Conservation (phyloP, 2,113 vertebrate species). For the Tachuris rubrigastra region DNA sequence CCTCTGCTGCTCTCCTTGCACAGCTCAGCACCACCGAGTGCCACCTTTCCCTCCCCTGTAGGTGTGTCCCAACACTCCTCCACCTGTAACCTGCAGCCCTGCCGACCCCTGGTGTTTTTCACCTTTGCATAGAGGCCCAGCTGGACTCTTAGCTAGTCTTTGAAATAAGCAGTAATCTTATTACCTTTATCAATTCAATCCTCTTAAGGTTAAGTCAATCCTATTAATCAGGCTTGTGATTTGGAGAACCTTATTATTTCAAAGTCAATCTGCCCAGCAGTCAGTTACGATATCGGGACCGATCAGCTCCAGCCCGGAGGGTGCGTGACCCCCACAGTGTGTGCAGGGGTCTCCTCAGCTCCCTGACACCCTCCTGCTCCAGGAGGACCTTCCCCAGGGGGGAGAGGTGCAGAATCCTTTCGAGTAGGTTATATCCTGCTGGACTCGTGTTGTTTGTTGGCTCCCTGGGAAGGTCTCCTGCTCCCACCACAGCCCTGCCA, state of each 20-base stretch:
- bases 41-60: fast-evolving
- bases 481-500: not conserved
- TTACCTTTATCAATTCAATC: constrained; percentile 65
- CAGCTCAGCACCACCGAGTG: not conserved
- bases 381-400: not conserved
- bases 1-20: fast-evolving
- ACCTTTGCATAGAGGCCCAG: not conserved
- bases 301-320: not conserved
- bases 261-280: constrained; percentile 9
- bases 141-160: constrained; percentile 2
- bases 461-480: not conserved
- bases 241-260: constrained; percentile 46
- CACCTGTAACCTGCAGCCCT: not conserved
- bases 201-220: constrained; percentile 66
- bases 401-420: not conserved
- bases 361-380: not conserved
- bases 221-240: constrained; percentile 55
- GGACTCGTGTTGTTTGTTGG: not conserved
- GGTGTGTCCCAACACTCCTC: not conserved
- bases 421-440: fast-evolving
- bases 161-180: constrained; percentile 46
- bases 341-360: not conserved
- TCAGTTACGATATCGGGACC: not conserved
- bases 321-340: fast-evolving
- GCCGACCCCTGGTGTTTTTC: not conserved